Evolutionary conservation across 2,888 invertebrate genomes (phyloP).

Genomic region (Epirrita christyi): DNA sequence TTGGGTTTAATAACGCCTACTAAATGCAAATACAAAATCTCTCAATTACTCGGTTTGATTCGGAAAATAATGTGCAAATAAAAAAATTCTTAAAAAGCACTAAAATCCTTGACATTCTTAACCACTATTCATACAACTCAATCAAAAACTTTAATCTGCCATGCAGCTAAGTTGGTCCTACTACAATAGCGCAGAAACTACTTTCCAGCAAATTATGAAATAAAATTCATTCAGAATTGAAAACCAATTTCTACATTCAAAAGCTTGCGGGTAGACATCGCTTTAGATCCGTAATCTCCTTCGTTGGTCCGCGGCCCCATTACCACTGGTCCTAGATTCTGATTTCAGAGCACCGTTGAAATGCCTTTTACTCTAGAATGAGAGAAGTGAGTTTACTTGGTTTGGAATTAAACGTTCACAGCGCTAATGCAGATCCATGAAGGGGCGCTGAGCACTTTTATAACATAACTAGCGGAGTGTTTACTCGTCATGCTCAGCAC

Average conservation of each 20-base stretch:
- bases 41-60: not conserved
- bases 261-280: constrained; percentile 51
- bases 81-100: not conserved
- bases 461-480: constrained; percentile 39
- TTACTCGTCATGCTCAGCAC: constrained; percentile 47
- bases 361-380: constrained; percentile 31
- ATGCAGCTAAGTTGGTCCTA: constrained; percentile 11
- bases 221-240: constrained; percentile 48
- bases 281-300: constrained; percentile 54
- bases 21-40: not conserved
- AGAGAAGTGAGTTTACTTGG: constrained; percentile 31
- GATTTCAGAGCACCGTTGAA: constrained; percentile 24
- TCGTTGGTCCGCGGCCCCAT: constrained; percentile 40
- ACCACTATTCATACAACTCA: not conserved
- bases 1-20: too few species aligned
- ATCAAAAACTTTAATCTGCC: constrained; percentile 18
- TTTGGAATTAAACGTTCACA: constrained; percentile 48
- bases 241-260: constrained; percentile 55
- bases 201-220: constrained; percentile 40
- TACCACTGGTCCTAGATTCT: constrained; percentile 38
- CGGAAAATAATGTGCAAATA: not conserved
- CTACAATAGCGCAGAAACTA: constrained; percentile 30
- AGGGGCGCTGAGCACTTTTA: constrained; percentile 45
- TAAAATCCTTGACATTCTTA: not conserved
- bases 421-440: constrained; percentile 46